Percentiles rank a stretch among this genome's conserved stretches.
These are phyloP conservation scores for Panthera uncia DNA, from an alignment of 2,113 vertebrate species.

Conservation along the genomic window DNA sequence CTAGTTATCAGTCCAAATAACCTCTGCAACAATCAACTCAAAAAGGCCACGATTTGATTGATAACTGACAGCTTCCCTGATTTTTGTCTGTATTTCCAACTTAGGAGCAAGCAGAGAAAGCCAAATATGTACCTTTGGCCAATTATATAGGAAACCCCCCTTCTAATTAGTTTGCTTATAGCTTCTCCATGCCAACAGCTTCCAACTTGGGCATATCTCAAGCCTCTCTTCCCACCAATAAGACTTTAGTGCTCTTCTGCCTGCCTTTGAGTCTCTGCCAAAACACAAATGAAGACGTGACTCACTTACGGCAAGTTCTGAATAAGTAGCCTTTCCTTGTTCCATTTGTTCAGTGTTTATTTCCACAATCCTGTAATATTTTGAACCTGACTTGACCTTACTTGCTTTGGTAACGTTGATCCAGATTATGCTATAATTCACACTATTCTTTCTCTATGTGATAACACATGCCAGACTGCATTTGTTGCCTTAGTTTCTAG, in stretches of 20 bases:
- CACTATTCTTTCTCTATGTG: not conserved
- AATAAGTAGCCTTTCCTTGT: not conserved
- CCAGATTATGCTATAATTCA: not conserved
- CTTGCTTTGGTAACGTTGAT: not conserved
- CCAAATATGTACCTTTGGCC: not conserved
- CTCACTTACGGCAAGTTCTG: not conserved
- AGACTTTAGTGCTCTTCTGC: not conserved
- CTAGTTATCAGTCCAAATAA: not conserved
- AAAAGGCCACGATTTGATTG: not conserved
- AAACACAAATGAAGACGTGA: not conserved
- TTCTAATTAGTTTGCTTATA: not conserved
- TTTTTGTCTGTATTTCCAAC: not conserved
- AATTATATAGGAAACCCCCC: too few relatives aligned
- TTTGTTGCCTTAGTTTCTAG: not conserved
- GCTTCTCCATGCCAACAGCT: not conserved
- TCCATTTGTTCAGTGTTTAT: not conserved
- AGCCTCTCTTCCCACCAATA: not conserved
- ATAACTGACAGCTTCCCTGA: not conserved
- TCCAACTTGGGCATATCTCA: not conserved
- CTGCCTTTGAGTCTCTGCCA: not conserved
- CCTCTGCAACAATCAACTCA: not conserved
- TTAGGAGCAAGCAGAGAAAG: not conserved
- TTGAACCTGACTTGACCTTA: not conserved
- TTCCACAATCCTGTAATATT: not conserved
- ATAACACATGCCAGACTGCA: not conserved